Evolutionary conservation across 2,888 invertebrate species (phyloP).

Genomic region (Ethmia dodecea): DNA sequence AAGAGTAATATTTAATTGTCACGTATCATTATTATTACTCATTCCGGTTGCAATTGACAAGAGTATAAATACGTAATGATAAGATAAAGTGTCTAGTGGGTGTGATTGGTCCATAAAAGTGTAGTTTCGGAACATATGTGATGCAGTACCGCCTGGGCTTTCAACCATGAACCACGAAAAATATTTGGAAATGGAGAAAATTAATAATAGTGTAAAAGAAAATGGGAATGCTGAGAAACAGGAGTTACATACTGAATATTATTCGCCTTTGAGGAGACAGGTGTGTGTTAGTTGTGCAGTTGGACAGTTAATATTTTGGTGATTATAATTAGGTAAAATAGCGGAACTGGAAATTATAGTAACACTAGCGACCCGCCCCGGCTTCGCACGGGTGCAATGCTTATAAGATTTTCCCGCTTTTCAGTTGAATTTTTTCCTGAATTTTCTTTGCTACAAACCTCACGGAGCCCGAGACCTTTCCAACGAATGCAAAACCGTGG

Average conservation of each 20-base stretch:
- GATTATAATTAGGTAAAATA: neutral
- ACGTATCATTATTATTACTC: too few relatives aligned
- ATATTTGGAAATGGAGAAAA: conserved; percentile 51
- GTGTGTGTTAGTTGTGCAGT: conserved; percentile 35
- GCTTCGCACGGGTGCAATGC: too few relatives aligned
- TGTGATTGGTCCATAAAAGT: conserved; percentile 30
- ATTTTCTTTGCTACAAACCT: too few relatives aligned
- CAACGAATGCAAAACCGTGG: too few relatives aligned
- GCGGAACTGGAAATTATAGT: too few relatives aligned
- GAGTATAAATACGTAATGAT: conserved; percentile 24
- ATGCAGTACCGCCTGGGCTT: conserved; percentile 32
- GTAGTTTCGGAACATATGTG: conserved; percentile 26
- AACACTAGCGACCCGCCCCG: too few relatives aligned
- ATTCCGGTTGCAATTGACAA: too few relatives aligned
- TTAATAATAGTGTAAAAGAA: conserved; percentile 38
- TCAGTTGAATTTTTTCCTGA: too few relatives aligned
- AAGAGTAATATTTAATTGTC: too few relatives aligned
- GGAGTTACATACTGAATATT: conserved; percentile 23
- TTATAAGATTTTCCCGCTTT: too few relatives aligned
- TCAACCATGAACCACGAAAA: conserved; percentile 47
- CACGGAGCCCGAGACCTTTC: too few relatives aligned
- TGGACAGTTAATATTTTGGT: neutral
- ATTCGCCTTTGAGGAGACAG: conserved; percentile 53
- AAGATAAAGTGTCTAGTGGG: conserved; percentile 43
- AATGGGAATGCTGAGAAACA: conserved; percentile 33